Evolutionary conservation across 2,113 vertebrate genomes (phyloP).

Genomic region (Prietella phreatophila): DNA sequence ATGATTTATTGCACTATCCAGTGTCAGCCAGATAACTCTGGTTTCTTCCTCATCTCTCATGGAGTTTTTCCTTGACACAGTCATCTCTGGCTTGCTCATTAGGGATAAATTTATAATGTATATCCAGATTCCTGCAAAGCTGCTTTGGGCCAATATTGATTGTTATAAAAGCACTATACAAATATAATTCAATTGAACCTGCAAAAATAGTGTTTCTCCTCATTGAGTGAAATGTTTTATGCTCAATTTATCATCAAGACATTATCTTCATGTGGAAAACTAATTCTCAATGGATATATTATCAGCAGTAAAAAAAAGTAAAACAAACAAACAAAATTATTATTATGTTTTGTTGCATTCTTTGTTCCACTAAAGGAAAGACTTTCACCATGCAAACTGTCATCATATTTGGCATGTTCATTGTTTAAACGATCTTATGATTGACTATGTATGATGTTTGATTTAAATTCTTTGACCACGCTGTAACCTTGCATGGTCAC

Average conservation of each 20-base stretch:
- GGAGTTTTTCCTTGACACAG: not conserved
- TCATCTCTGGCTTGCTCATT: not conserved
- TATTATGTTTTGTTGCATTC: not conserved
- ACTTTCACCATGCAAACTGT: not conserved
- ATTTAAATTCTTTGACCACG: not conserved
- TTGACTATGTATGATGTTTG: not conserved
- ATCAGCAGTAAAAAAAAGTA: not conserved
- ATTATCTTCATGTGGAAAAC: not conserved
- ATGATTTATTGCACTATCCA: not conserved
- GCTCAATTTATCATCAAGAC: not conserved
- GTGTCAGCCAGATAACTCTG: not conserved
- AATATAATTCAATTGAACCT: not conserved
- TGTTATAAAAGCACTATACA: not conserved
- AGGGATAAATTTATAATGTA: not conserved
- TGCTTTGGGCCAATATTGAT: not conserved
- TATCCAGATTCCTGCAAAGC: not conserved
- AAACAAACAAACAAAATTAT: not conserved
- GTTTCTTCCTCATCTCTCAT: not conserved
- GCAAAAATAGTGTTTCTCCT: not conserved
- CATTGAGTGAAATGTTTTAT: not conserved
- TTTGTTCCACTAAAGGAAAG: not conserved
- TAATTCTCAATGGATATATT: not conserved
- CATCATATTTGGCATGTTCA: not conserved
- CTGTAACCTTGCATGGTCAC: not conserved
- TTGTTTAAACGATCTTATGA: not conserved